Conservation (phyloP, 1,140 invertebrate species). For the Zophobas morio region DNA sequence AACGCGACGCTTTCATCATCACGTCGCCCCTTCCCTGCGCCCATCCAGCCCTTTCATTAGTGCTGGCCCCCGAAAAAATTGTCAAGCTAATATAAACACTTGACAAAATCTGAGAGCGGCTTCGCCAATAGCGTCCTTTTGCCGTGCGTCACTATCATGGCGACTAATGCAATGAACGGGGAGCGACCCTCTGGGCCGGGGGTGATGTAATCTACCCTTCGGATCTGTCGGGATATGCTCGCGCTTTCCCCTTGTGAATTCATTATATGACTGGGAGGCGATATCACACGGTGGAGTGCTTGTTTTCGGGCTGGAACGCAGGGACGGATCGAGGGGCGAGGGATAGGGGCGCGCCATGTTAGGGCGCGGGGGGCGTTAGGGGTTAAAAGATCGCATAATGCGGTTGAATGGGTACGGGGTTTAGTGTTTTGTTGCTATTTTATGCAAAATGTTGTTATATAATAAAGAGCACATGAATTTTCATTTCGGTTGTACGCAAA, state of each 20-base stretch:
- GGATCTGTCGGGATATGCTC: conserved; percentile 44
- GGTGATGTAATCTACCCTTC: conserved; percentile 48
- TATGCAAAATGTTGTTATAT: no score
- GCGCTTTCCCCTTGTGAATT: conserved; percentile 44
- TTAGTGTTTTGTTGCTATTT: no score
- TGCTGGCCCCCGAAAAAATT: conserved; percentile 1
- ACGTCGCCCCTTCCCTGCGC: background rate
- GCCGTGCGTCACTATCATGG: conserved; percentile 47
- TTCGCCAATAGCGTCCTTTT: conserved; percentile 43
- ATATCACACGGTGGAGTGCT: conserved; percentile 47
- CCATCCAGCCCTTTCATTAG: conserved; percentile 14
- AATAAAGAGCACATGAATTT: no score
- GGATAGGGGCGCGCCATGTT: background rate
- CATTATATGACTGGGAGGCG: conserved; percentile 47
- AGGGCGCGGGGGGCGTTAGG: background rate
- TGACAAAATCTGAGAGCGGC: conserved; percentile 26
- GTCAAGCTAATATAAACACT: conserved; percentile 26
- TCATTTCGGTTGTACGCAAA: no score
- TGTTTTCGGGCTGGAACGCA: conserved; percentile 29
- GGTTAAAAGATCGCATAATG: no score
- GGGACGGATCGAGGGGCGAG: conserved; percentile 15
- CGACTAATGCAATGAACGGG: conserved; percentile 48
- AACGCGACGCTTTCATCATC: conserved; percentile 28
- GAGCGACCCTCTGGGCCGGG: conserved; percentile 43
- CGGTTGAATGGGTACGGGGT: no score